Evolutionary conservation across 2,797 vertebrate species (phyloP).

Genomic region (Salarias fasciatus): DNA sequence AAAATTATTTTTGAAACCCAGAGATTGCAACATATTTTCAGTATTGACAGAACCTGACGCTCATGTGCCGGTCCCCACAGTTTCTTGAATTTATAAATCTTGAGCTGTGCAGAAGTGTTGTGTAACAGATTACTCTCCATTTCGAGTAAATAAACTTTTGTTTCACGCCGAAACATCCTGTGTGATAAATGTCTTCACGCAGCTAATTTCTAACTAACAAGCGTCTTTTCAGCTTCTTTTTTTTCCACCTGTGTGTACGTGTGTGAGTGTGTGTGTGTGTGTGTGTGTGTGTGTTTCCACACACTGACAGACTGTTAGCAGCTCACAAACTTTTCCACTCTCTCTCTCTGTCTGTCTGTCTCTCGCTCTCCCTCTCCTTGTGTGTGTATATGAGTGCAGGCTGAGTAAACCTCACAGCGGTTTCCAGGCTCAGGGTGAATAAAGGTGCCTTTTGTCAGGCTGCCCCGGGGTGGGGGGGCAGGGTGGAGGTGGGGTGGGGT

Average conservation of each 20-base stretch:
- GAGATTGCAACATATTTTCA: too few relatives aligned
- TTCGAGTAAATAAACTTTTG: too few relatives aligned
- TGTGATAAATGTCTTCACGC: too few relatives aligned
- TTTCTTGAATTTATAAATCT: too few relatives aligned
- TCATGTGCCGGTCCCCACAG: too few relatives aligned
- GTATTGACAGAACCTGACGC: too few relatives aligned
- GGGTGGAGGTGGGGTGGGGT: constrained; percentile 62
- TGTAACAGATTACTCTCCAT: too few relatives aligned
- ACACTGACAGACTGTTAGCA: constrained; percentile 64
- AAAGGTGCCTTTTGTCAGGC: constrained; percentile 95
- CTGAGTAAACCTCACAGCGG: constrained; percentile 73
- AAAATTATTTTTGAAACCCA: too few relatives aligned
- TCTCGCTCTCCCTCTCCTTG: not conserved
- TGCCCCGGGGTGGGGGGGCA: constrained; percentile 56
- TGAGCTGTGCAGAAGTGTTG: too few relatives aligned
- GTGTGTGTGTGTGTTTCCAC: too few relatives aligned
- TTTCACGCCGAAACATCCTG: too few relatives aligned
- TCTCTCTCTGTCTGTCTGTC: not conserved
- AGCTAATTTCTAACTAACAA: too few relatives aligned
- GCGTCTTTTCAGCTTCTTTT: constrained; percentile 45
- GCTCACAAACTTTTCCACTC: constrained; percentile 75
- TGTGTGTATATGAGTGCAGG: constrained; percentile 53
- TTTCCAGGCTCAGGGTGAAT: constrained; percentile 82
- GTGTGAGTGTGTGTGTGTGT: constrained; percentile 46
- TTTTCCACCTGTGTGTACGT: constrained; percentile 50